phyloP scores from a whole-genome alignment of 2,797 vertebrate species.

The Hybognathus amarus region DNA sequence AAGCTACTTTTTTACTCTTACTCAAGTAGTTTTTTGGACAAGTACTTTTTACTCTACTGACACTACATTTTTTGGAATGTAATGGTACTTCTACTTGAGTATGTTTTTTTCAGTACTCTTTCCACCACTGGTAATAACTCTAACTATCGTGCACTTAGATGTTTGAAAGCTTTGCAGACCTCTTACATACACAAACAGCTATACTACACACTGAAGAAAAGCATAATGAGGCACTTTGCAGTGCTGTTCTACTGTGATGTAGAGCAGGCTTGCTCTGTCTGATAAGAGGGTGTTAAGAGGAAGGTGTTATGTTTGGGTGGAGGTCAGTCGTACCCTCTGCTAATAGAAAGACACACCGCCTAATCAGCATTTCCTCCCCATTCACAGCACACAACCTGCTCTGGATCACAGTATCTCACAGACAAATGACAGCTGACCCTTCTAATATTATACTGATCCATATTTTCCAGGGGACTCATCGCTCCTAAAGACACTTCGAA shows the following conservation, averaged over 20 bases:
- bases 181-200: too few species aligned
- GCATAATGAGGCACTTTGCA: neutral
- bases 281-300: neutral
- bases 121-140: neutral
- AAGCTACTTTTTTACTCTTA: too few species aligned
- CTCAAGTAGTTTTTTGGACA: too few species aligned
- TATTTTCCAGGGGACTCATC: conserved; percentile 40
- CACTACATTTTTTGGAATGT: too few species aligned
- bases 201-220: too few species aligned
- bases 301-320: conserved; percentile 19
- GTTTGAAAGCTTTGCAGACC: too few species aligned
- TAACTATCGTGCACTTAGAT: too few species aligned
- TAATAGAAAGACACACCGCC: conserved; percentile 33
- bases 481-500: conserved; percentile 41
- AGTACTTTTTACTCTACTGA: too few species aligned
- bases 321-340: conserved; percentile 1
- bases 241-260: conserved; percentile 14
- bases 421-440: conserved; percentile 51
- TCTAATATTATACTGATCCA: conserved; percentile 65
- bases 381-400: conserved; percentile 25
- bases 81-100: too few species aligned
- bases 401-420: conserved; percentile 28
- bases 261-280: conserved; percentile 7
- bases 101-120: too few species aligned
- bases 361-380: conserved; percentile 45